Conservation (phyloP, 2,888 invertebrate genomes). For the Serripes groenlandicus region DNA sequence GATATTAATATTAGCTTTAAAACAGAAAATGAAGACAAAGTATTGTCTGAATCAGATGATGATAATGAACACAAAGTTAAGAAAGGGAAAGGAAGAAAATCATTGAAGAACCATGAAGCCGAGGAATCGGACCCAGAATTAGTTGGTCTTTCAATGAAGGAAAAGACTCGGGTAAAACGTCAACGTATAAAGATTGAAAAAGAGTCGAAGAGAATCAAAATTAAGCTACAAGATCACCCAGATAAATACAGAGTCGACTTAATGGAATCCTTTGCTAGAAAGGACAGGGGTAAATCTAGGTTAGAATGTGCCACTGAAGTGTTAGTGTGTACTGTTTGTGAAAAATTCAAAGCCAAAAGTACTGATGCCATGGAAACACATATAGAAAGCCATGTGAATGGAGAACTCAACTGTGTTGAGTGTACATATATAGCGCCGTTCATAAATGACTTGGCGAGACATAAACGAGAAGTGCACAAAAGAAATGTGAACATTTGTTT, state of each 20-base stretch:
- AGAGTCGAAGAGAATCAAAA: conserved; percentile 23
- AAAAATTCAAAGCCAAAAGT: conserved; percentile 38
- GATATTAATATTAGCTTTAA: neutral
- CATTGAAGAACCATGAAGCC: neutral
- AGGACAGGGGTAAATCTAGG: conserved; percentile 42
- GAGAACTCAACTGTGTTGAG: conserved; percentile 27
- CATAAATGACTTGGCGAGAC: conserved; percentile 22
- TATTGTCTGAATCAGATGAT: no score
- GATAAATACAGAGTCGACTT: conserved; percentile 58
- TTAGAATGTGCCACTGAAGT: conserved; percentile 36
- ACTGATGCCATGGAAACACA: conserved; percentile 46
- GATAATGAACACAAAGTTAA: neutral
- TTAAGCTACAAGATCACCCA: conserved; percentile 53
- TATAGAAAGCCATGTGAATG: conserved; percentile 49
- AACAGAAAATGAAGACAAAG: neutral
- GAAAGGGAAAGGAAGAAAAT: conserved; percentile 1
- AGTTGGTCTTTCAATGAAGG: conserved; percentile 9
- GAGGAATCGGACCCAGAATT: conserved; percentile 19
- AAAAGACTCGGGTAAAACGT: neutral
- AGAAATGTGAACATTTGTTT: conserved; percentile 39
- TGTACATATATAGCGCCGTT: conserved; percentile 25
- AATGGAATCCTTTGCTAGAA: conserved; percentile 58
- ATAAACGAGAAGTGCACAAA: conserved; percentile 40
- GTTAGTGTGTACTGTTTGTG: conserved; percentile 39
- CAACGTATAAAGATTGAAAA: conserved; percentile 14